Evolutionary conservation across 1,140 invertebrate species (phyloP), one percentile per base, ranked within the genome.

Genomic region (Stegodyphus dumicola): DNA sequence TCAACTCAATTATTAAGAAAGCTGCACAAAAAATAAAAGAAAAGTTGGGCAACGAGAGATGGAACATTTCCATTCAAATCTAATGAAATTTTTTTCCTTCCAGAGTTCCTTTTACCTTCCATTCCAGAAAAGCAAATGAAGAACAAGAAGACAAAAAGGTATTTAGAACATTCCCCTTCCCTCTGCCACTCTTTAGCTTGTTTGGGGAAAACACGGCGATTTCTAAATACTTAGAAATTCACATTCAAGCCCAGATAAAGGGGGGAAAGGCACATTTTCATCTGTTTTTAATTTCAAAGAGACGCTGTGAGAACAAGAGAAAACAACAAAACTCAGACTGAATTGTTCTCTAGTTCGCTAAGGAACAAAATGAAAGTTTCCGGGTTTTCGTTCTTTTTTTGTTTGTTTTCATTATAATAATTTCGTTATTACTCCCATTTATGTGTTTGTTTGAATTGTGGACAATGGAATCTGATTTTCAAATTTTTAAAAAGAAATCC

Each of bases 1-100:
- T 85, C 52, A 85, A 75, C 81, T 85, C 52, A 85, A 75, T 85
- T 85, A 85, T 85, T 85, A 77, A 85, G 74, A 77, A 77, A 85
- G 60, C 64, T 76, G n/a, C 9, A 74, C 65, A 13, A n/a, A 74
- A 80, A 71, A 7, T 15, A 83, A 66, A 83, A 33, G 15, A 74
- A 54, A 7, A 56, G 17, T 60, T 18, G 71, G 51, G 81, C 13
- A 18, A 33, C 33, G 11, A 71, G 76, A 85, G 51, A 9, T 15
- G 79, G 60, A 53, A 76, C 71, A 33, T 60, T 52, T 83, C 54
- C 69, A 75, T 69, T 56, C 52, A 48, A 69, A 17, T 76, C 60
- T 85, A 76, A 76, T 85, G 73, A 76, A 76, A 56, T 17, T 85
- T 77, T 76, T 85, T 52, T 15, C 49, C 60, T 10, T 67, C 7